Conservation (phyloP, 2,888 invertebrate genomes). For the Cenopis cana region DNA sequence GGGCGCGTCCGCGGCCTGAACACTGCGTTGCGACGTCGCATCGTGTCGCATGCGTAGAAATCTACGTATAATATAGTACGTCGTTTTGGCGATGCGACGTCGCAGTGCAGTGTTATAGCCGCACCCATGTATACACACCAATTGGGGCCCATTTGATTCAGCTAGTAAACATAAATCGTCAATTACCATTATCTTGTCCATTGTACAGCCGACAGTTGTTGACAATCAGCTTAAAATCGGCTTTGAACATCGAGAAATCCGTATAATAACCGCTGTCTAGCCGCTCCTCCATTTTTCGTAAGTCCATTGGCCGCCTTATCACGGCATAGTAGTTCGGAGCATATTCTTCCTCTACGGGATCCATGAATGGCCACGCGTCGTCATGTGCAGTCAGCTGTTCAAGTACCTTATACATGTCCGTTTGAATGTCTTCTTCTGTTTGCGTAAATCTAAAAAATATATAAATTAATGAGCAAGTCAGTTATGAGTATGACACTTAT, state of each 20-base stretch:
- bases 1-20: too few relatives aligned
- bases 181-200: slow-evolving; percentile 95
- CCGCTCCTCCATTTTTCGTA: slow-evolving; percentile 94
- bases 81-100: too few relatives aligned
- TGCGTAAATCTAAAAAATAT: slow-evolving; percentile 88
- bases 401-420: slow-evolving; percentile 96
- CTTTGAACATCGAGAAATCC: slow-evolving; percentile 91
- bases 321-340: slow-evolving; percentile 94
- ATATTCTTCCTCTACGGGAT: slow-evolving; percentile 96
- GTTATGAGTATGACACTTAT: background rate
- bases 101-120: too few relatives aligned
- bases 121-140: too few relatives aligned
- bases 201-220: slow-evolving; percentile 97
- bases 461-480: background rate
- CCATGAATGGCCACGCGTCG: slow-evolving; percentile 97
- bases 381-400: slow-evolving; percentile 94
- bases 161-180: background rate
- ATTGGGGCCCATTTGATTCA: background rate
- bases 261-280: slow-evolving; percentile 92
- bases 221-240: slow-evolving; percentile 96
- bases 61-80: too few relatives aligned
- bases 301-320: slow-evolving; percentile 93
- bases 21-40: too few relatives aligned
- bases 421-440: slow-evolving; percentile 93
- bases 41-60: too few relatives aligned